These are phyloP conservation scores for Eriosoma lanigerum DNA, from an alignment of 1,140 invertebrate species.

Conservation along the genomic window DNA sequence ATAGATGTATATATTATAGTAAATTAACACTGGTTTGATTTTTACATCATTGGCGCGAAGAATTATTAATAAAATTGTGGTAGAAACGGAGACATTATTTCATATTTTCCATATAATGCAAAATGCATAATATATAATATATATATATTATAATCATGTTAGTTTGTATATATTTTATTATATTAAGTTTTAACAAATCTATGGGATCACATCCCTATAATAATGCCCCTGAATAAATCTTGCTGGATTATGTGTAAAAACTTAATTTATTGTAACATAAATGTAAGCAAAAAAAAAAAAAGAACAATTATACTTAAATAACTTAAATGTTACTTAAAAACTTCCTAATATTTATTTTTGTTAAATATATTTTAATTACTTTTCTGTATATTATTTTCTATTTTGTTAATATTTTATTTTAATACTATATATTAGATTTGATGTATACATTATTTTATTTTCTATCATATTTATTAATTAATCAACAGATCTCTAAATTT, in stretches of 20 bases:
- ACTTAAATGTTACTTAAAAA: conserved; percentile 24
- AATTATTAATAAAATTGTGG: neutral
- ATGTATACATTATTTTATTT: conserved; percentile 48
- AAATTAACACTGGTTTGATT: conserved; percentile 43
- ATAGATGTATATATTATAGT: conserved; percentile 35
- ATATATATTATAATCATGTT: no score
- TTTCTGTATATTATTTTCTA: conserved; percentile 41
- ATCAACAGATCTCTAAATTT: conserved; percentile 48
- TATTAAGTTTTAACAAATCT: no score
- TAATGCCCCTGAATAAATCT: no score
- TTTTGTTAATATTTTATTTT: conserved; percentile 50
- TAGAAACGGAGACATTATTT: neutral
- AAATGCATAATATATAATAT: no score
- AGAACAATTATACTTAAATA: conserved; percentile 27
- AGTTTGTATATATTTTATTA: no score
- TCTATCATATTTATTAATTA: conserved; percentile 42
- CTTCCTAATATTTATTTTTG: conserved; percentile 51
- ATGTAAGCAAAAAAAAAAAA: conserved; percentile 1
- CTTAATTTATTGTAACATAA: neutral
- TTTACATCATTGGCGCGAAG: neutral
- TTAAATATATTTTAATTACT: conserved; percentile 46
- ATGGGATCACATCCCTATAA: no score
- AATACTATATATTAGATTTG: conserved; percentile 15
- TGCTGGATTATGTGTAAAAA: no score
- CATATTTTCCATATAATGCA: neutral